Evolutionary conservation across 2,113 vertebrate genomes (phyloP), one percentile per base, ranked within the genome.

Genomic region (Austrofundulus limnaeus): DNA sequence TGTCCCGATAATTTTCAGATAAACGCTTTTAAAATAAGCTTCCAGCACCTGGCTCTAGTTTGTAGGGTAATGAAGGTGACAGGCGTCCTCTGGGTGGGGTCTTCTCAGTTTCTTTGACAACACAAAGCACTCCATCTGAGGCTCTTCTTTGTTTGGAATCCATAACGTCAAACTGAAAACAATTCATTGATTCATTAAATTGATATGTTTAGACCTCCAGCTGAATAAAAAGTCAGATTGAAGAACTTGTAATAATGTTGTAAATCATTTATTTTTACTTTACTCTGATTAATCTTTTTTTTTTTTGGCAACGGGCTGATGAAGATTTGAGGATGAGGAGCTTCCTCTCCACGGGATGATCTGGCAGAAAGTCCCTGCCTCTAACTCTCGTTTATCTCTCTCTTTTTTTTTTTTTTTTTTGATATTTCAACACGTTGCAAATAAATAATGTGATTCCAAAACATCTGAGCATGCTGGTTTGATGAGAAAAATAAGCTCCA

Each of bases 41-140:
- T 31, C 11, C 7, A 37, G 24, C 75, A 93, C 92, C 92, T 90
- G 91, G 88, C 59, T 92, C 90, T 1, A 77, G 87, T 75, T 93
- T 93, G 48, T 92, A 91, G 46, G 80, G 67, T 41, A 86, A 73
- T 41, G 84, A 57, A 45, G 86, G 84, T 58, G 89, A 81, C 0
- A 53, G 51, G 10, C 63, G 61, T 15, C 66, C 51, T 72, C 56
- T 80, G 64, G 51, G 21, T 12, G 64, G 47, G 41, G 11, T 16
- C 0, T 9, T n/a, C 11, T 62, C 51, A 20, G 75, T 80, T 77
- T 88, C 83, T 57, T 73, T 83, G 31, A 82, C 76, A 43, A 76
- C 53, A 71, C 78, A 86, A 24, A 86, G 81, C 5, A 78, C 63
- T 0, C 85, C 78, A 28, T 90, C 89, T 46, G 89, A 89, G 37